A percentile compares a stretch with the other conserved stretches of the same genome.
Evolutionary conservation across 2,888 invertebrate species (phyloP).

Genomic region (Callosobruchus maculatus): DNA sequence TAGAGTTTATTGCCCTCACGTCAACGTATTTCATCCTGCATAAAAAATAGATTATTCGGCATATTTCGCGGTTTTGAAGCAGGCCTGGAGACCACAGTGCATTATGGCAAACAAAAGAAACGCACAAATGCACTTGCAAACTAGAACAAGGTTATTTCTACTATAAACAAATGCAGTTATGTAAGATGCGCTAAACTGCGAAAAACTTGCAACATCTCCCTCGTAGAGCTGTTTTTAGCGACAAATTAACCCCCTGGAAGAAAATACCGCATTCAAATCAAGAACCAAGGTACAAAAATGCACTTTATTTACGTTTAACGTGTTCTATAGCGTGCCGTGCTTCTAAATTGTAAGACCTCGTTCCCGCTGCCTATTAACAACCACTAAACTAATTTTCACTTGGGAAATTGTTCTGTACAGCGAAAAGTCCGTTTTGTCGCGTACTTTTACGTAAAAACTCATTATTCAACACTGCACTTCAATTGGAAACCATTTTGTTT

Average conservation of each 20-base stretch:
- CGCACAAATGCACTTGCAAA: slow-evolving; percentile 8
- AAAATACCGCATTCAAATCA: background rate
- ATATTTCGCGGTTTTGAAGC: background rate
- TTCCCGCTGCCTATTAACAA: background rate
- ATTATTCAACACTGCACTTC: slow-evolving; percentile 42
- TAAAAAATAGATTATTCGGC: background rate
- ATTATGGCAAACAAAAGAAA: background rate
- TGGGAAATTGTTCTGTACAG: slow-evolving; percentile 1
- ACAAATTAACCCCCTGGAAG: background rate
- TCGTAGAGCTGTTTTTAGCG: background rate
- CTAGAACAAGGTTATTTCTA: slow-evolving; percentile 20
- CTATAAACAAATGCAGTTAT: slow-evolving; percentile 9
- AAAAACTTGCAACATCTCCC: background rate
- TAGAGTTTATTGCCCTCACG: background rate
- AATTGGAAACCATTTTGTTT: slow-evolving; percentile 50
- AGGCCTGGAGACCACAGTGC: background rate
- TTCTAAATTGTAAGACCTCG: background rate
- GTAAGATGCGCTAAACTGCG: slow-evolving; percentile 7
- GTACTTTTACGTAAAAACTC: slow-evolving; percentile 37
- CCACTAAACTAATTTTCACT: background rate
- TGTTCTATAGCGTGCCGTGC: slow-evolving; percentile 2
- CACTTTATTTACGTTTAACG: slow-evolving; percentile 22
- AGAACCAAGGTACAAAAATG: background rate
- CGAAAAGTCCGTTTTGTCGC: slow-evolving; percentile 9
- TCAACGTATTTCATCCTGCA: background rate